These are phyloP conservation scores for Myoxocephalus aenaeus DNA, from an alignment of 2,797 vertebrate genomes.

Conservation along the genomic window DNA sequence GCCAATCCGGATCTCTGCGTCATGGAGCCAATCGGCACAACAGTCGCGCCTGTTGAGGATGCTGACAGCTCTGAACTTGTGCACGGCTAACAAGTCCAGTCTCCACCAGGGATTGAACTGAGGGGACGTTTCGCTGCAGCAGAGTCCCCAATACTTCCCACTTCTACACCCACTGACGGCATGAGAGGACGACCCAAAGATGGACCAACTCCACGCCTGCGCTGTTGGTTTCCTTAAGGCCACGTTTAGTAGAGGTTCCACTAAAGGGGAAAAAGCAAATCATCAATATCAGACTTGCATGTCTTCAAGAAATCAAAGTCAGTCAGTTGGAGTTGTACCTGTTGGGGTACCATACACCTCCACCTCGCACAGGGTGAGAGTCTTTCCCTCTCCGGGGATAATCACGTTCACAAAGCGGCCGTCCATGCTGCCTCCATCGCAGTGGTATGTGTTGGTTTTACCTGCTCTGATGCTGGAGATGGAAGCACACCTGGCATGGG, in stretches of 20 bases:
- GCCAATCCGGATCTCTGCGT: constrained; percentile 17
- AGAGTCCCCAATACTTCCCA: fast-evolving
- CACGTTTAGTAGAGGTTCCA: not conserved
- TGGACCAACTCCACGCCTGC: not conserved
- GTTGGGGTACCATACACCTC: constrained; percentile 31
- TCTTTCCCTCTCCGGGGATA: constrained; percentile 17
- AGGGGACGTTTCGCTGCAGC: fast-evolving
- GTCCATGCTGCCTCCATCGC: constrained; percentile 20
- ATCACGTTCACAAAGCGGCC: constrained; percentile 48
- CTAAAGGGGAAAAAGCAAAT: not conserved
- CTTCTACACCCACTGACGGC: not conserved
- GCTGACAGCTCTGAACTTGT: constrained; percentile 23
- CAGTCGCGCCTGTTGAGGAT: constrained; percentile 11
- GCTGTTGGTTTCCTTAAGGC: not conserved
- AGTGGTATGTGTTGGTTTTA: constrained; percentile 16
- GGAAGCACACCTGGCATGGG: constrained; percentile 34
- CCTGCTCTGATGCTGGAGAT: constrained; percentile 31
- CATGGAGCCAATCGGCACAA: fast-evolving
- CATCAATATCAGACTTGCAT: not conserved
- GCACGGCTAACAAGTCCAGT: constrained; percentile 21
- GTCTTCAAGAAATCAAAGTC: not conserved
- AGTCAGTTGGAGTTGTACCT: constrained; percentile 20
- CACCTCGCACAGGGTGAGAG: constrained; percentile 47
- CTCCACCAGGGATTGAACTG: constrained; percentile 2
- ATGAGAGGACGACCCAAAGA: fast-evolving